Evolutionary conservation across 2,888 invertebrate genomes (phyloP).

Genomic region (Erebia aethiops): DNA sequence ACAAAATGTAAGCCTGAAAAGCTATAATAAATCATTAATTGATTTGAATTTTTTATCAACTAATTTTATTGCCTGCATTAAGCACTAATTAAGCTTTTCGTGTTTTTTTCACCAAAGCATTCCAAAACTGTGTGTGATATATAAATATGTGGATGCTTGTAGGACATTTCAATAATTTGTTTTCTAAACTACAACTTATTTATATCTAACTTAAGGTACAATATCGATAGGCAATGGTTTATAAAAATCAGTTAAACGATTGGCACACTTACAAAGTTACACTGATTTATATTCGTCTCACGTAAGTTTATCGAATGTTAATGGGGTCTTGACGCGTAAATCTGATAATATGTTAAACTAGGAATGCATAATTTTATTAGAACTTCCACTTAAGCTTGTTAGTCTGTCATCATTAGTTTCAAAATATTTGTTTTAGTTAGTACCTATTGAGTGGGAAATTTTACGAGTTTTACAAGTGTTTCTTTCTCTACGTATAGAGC

Average conservation of each 20-base stretch:
- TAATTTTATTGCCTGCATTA: no score
- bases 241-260: constrained; percentile 20
- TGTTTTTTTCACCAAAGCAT: neutral
- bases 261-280: constrained; percentile 32
- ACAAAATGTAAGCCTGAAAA: neutral
- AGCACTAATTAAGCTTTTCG: no score
- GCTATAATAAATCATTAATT: neutral
- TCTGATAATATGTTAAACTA: constrained; percentile 33
- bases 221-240: neutral
- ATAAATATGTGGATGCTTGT: neutral
- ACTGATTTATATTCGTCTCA: constrained; percentile 33
- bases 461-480: constrained; percentile 10
- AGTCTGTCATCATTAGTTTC: constrained; percentile 26
- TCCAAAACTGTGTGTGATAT: neutral
- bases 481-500: constrained; percentile 8
- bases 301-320: constrained; percentile 32
- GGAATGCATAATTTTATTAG: constrained; percentile 29
- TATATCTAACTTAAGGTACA: constrained; percentile 5
- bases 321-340: constrained; percentile 31
- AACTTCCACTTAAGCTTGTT: constrained; percentile 30
- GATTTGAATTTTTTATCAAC: neutral
- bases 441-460: constrained; percentile 6
- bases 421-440: constrained; percentile 25
- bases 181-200: neutral
- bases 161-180: neutral